Evolutionary conservation across 1,140 invertebrate species (phyloP).

Genomic region (Pseudomyrmex gracilis): DNA sequence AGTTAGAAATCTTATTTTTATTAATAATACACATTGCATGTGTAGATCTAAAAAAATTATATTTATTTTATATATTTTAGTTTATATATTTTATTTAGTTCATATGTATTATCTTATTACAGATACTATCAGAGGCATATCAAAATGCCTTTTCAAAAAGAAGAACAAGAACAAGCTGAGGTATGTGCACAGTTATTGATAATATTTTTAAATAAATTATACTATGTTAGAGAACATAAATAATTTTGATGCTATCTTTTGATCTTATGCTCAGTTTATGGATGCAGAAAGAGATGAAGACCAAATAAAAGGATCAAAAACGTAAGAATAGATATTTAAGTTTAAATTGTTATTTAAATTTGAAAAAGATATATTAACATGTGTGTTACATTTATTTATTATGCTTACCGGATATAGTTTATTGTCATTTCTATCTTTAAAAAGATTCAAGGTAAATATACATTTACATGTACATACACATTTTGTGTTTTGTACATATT

Average conservation of each 20-base stretch:
- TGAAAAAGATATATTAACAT: constrained; percentile 38
- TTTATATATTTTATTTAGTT: too few species aligned
- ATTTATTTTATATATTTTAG: too few species aligned
- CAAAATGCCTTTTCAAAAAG: constrained; percentile 77
- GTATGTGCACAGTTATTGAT: constrained; percentile 61
- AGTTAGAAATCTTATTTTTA: too few species aligned
- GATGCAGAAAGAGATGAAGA: constrained; percentile 64
- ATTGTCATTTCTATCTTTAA: constrained; percentile 80
- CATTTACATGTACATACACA: not conserved
- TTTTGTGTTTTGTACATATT: constrained; percentile 20
- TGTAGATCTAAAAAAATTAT: not conserved
- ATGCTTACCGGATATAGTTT: constrained; percentile 78
- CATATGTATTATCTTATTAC: constrained; percentile 17
- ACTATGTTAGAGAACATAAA: not conserved
- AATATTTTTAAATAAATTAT: constrained; percentile 1
- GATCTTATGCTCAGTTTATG: constrained; percentile 61
- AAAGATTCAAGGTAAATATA: constrained; percentile 79
- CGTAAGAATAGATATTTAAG: constrained; percentile 54
- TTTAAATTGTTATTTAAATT: constrained; percentile 34
- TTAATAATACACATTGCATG: not conserved
- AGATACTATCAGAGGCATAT: constrained; percentile 79
- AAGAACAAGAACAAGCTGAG: constrained; percentile 81
- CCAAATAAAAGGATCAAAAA: constrained; percentile 74
- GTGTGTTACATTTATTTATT: constrained; percentile 69
- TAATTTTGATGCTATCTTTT: constrained; percentile 18